A percentile compares a stretch with the other conserved stretches of the same genome.
phyloP scores from a whole-genome alignment of 2,113 vertebrate species.

The Marcusenius ussheri region DNA sequence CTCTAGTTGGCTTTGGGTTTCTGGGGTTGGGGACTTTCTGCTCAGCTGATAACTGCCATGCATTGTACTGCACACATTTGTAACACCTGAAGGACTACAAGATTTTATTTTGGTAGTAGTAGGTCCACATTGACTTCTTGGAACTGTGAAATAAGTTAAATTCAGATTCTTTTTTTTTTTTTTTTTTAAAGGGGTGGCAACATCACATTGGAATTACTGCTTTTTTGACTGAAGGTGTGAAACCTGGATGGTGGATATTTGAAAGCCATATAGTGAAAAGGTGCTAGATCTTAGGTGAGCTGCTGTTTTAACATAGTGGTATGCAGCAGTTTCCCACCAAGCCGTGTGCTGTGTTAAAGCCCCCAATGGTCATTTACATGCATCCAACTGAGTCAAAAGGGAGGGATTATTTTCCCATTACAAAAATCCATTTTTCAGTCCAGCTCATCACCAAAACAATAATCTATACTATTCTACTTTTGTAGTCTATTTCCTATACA shows the following conservation, averaged over 20 bases:
- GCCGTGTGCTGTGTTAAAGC: constrained; percentile 64
- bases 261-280: constrained; percentile 74
- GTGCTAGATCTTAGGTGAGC: constrained; percentile 72
- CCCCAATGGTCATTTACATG: constrained; percentile 56
- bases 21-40: constrained; percentile 74
- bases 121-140: constrained; percentile 20
- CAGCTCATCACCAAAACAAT: constrained; percentile 10
- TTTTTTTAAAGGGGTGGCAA: constrained; percentile 36
- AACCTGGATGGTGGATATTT: constrained; percentile 67
- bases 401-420: not conserved
- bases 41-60: constrained; percentile 99
- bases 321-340: constrained; percentile 70
- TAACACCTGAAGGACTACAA: constrained; percentile 73
- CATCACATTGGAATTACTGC: constrained; percentile 58
- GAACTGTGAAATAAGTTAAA: constrained; percentile 2
- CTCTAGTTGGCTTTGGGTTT: constrained; percentile 79
- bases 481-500: constrained; percentile 30
- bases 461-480: constrained; percentile 8
- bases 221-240: constrained; percentile 61
- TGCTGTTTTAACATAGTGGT: constrained; percentile 63
- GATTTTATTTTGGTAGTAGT: constrained; percentile 66
- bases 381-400: constrained; percentile 52
- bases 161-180: constrained; percentile 21
- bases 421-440: not conserved
- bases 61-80: constrained; percentile 82